These are phyloP conservation scores for Prunella strophiata DNA, from an alignment of 2,797 vertebrate genomes.

Conservation along the genomic window DNA sequence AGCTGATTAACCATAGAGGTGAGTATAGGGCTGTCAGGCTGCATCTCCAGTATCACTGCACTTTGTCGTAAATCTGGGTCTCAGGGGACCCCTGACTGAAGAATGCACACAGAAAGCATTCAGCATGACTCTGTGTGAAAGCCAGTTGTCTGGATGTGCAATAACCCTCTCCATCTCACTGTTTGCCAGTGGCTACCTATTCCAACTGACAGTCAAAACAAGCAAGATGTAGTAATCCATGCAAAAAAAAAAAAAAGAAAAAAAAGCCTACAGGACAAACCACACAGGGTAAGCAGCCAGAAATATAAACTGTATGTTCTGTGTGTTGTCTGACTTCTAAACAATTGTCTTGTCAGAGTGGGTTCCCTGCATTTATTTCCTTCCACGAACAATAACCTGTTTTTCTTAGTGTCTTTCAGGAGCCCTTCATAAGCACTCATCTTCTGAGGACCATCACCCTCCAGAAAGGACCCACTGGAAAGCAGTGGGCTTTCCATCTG, in stretches of 20 bases:
- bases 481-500: rapidly evolving
- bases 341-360: background rate
- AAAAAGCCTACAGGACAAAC: background rate
- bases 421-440: background rate
- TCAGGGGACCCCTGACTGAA: background rate
- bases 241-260: background rate
- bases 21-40: background rate
- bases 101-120: background rate
- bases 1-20: background rate
- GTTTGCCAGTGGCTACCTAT: background rate
- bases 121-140: background rate
- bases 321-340: background rate
- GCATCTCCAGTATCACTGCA: background rate
- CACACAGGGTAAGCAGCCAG: background rate
- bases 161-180: background rate
- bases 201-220: background rate
- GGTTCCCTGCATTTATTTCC: background rate
- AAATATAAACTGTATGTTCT: rapidly evolving
- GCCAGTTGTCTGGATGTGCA: background rate
- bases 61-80: background rate
- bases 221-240: background rate
- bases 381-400: background rate
- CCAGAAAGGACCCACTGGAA: background rate
- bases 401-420: background rate
- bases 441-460: background rate